phyloP scores from a whole-genome alignment of 2,888 invertebrate genomes.

The Plagodis pulveraria region DNA sequence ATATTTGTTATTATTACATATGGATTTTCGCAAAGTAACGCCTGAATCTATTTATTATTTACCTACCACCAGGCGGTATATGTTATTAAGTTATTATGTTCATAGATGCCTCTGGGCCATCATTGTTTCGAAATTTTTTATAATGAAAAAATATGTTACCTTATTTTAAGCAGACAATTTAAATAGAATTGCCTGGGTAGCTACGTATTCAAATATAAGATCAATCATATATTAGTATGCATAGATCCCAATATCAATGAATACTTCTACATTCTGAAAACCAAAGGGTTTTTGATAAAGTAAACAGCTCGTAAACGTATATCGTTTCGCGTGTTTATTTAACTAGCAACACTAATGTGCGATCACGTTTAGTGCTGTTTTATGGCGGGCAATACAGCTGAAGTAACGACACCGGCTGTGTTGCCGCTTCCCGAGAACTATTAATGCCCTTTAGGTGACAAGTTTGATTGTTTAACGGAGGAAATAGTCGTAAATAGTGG shows the following conservation, averaged over 20 bases:
- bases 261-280: constrained; percentile 1
- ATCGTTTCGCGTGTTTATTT: constrained; percentile 57
- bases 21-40: no score
- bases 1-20: no score
- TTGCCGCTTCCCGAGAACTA: constrained; percentile 18
- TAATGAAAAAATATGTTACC: no score
- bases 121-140: no score
- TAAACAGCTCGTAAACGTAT: constrained; percentile 39
- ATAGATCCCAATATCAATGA: not conserved
- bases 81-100: no score
- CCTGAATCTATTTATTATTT: no score
- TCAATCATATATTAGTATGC: no score
- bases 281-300: constrained; percentile 24
- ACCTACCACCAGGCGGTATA: no score
- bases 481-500: not conserved
- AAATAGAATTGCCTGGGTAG: no score
- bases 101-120: no score
- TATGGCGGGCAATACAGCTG: constrained; percentile 46
- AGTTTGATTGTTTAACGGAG: not conserved
- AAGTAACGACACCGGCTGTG: constrained; percentile 20
- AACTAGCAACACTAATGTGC: constrained; percentile 68
- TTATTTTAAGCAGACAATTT: no score
- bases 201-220: no score
- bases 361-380: constrained; percentile 61
- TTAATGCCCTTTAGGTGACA: constrained; percentile 13